Evolutionary conservation across 2,113 vertebrate genomes (phyloP).

Genomic region (Azemiops feae): DNA sequence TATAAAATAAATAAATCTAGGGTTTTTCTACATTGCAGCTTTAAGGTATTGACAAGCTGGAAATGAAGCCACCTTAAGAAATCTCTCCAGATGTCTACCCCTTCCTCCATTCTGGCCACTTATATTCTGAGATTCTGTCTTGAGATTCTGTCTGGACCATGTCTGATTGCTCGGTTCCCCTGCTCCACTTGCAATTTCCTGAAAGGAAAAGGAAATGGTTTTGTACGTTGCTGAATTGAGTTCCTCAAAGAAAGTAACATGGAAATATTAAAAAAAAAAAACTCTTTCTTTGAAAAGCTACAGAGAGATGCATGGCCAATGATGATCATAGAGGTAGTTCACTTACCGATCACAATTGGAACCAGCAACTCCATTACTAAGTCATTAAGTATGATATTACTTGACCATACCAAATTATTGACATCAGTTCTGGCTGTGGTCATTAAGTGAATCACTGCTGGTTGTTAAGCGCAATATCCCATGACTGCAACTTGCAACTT

Average conservation of each 20-base stretch:
- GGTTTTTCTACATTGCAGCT: not conserved
- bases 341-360: not conserved
- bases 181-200: not conserved
- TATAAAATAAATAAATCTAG: not conserved
- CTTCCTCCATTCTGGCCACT: not conserved
- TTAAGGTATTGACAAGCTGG: not conserved
- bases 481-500: not conserved
- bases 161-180: not conserved
- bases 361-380: not conserved
- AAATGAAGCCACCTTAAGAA: not conserved
- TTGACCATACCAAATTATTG: not conserved
- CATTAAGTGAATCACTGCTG: not conserved
- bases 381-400: not conserved
- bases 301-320: not conserved
- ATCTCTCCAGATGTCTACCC: not conserved
- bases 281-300: not conserved
- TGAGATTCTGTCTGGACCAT: not conserved
- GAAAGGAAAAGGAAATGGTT: not conserved
- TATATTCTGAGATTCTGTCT: not conserved
- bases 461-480: not conserved
- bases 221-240: not conserved
- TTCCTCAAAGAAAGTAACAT: not conserved
- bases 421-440: not conserved
- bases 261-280: not conserved
- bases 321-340: not conserved